Conservation (phyloP, 2,113 vertebrate species). For the Petaurus breviceps region DNA sequence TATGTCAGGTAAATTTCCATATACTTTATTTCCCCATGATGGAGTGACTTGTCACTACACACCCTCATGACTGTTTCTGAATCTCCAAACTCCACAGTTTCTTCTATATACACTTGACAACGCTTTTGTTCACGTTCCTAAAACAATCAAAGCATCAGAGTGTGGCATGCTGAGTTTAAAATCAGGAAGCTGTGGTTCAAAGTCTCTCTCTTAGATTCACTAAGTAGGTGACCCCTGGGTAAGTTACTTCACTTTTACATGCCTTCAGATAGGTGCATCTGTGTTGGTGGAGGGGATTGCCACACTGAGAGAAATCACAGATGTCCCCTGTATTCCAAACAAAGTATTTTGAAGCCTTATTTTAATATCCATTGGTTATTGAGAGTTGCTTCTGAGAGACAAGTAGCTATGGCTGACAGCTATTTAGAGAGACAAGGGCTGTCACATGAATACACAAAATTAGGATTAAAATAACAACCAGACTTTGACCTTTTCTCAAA, state of each 20-base stretch:
- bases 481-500: not conserved
- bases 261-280: not conserved
- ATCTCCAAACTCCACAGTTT: not conserved
- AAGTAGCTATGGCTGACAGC: not conserved
- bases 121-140: not conserved
- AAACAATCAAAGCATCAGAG: not conserved
- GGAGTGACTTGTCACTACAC: not conserved
- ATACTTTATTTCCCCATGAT: not conserved
- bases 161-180: not conserved
- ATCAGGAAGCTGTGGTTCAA: not conserved
- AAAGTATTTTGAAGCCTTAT: not conserved
- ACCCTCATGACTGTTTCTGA: not conserved
- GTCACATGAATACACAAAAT: not conserved
- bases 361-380: not conserved
- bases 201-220: not conserved
- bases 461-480: not conserved
- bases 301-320: not conserved
- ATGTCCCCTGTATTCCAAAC: not conserved
- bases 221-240: not conserved
- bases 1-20: not conserved
- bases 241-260: not conserved
- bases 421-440: not conserved
- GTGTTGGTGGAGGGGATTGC: not conserved
- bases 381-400: not conserved
- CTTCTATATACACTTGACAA: not conserved